Conservation (phyloP, 2,113 vertebrate species). For the Silurus asotus region DNA sequence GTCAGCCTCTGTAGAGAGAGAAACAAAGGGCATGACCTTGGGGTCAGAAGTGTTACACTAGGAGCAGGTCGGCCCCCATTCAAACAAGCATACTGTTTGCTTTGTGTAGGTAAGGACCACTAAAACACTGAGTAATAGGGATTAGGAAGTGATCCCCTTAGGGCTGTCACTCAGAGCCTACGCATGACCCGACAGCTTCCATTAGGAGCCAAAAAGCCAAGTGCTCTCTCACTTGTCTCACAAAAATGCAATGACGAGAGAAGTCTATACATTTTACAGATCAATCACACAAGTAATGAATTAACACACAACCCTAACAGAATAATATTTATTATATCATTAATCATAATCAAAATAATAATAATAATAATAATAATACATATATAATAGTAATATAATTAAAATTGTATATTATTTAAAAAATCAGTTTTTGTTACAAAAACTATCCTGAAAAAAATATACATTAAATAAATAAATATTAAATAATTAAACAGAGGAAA, state of each 20-base stretch:
- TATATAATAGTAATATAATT: not conserved
- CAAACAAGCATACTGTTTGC: constrained; percentile 84
- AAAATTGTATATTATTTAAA: not conserved
- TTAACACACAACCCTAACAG: not conserved
- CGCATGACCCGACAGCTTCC: constrained; percentile 65
- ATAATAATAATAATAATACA: not conserved
- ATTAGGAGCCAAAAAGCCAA: constrained; percentile 64
- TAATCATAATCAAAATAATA: constrained; percentile 8
- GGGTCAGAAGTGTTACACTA: constrained; percentile 85
- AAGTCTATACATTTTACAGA: not conserved
- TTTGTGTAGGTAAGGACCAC: constrained; percentile 80
- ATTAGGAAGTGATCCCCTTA: constrained; percentile 78
- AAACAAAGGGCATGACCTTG: constrained; percentile 88
- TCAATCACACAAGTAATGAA: not conserved
- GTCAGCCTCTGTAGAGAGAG: constrained; percentile 83
- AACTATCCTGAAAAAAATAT: not conserved
- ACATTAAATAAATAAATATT: not conserved
- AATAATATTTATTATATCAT: not conserved
- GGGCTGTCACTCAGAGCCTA: constrained; percentile 73
- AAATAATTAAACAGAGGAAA: not conserved
- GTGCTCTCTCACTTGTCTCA: constrained; percentile 34
- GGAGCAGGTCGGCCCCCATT: constrained; percentile 80
- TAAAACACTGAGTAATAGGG: constrained; percentile 78
- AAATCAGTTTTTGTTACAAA: not conserved
- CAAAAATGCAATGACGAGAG: not conserved